phyloP scores from a whole-genome alignment of 1,140 invertebrate genomes.

The Sitophilus oryzae region DNA sequence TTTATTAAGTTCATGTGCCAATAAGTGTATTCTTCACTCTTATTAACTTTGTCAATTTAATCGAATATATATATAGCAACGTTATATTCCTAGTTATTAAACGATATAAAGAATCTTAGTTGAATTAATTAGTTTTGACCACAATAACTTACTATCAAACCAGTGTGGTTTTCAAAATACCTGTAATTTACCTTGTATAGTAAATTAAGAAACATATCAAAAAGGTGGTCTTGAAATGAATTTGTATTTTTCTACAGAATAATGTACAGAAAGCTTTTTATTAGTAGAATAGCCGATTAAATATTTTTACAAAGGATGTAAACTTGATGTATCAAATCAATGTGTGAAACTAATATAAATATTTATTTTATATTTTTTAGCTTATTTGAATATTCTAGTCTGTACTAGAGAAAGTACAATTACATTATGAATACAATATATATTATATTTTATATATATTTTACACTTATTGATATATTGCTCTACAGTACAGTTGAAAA shows the following conservation, averaged over 20 bases:
- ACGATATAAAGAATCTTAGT: too few species aligned
- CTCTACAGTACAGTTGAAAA: not conserved
- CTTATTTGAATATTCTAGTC: not conserved
- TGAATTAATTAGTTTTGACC: too few species aligned
- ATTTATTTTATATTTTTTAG: not conserved
- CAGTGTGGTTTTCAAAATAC: too few species aligned
- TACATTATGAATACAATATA: not conserved
- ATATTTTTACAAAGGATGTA: too few species aligned
- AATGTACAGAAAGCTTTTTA: not conserved
- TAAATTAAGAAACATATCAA: not conserved
- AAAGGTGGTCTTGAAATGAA: not conserved
- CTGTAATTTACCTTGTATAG: too few species aligned
- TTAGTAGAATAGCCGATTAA: too few species aligned
- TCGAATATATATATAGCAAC: too few species aligned
- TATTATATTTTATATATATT: conserved; percentile 1
- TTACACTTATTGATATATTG: not conserved
- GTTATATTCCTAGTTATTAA: too few species aligned
- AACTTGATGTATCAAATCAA: not conserved
- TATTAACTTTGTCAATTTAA: too few species aligned
- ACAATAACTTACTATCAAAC: too few species aligned
- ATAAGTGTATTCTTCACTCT: too few species aligned
- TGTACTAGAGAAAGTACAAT: not conserved
- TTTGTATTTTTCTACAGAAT: not conserved
- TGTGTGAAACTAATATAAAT: not conserved
- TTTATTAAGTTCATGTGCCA: too few species aligned